phyloP scores from a whole-genome alignment of 1,140 invertebrate genomes.

The Macrobrachium rosenbergii region DNA sequence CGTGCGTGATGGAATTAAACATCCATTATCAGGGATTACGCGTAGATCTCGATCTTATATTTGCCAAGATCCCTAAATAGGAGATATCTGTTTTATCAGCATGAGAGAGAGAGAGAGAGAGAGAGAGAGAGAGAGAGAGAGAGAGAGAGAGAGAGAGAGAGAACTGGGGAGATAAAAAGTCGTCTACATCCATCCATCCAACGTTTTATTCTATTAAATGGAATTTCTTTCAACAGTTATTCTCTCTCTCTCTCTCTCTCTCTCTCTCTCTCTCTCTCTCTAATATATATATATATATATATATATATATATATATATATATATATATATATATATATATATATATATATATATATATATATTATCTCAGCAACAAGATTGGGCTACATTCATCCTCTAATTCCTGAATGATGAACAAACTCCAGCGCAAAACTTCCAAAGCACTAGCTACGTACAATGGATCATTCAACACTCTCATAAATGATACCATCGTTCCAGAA shows the following conservation, averaged over 20 bases:
- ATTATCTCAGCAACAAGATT: no score
- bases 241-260: no score
- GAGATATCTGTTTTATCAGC: not conserved
- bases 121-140: constrained; percentile 17
- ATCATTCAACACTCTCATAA: not conserved
- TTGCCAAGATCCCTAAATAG: not conserved
- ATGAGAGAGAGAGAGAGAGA: constrained; percentile 20
- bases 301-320: constrained; percentile 11
- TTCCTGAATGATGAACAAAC: no score
- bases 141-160: constrained; percentile 9
- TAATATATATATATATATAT: constrained; percentile 11
- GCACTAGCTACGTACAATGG: no score
- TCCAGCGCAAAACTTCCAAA: no score
- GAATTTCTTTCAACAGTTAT: not conserved
- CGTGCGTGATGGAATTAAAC: no score
- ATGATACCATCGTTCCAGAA: no score
- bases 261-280: no score
- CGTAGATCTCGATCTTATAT: not conserved
- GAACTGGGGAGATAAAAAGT: not conserved
- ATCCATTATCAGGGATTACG: no score
- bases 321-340: constrained; percentile 25
- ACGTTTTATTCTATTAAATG: not conserved
- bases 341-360: constrained; percentile 34
- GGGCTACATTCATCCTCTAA: no score
- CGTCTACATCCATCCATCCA: not conserved